phyloP scores from a whole-genome alignment of 2,113 vertebrate genomes.

The Sterna hirundo region DNA sequence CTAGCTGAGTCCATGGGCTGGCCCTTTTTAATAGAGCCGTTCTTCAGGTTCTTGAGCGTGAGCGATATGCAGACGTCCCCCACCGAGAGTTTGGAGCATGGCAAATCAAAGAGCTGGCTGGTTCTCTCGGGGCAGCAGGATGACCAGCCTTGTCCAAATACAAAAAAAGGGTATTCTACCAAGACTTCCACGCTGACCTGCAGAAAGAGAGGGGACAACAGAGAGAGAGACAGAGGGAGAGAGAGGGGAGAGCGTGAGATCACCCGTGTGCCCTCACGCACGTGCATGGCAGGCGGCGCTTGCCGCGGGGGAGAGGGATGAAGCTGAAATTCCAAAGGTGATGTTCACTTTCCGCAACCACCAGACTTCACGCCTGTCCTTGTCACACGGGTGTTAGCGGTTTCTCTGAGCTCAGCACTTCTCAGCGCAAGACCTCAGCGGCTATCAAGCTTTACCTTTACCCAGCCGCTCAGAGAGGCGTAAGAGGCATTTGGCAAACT shows the following conservation, averaged over 20 bases:
- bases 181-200: conserved; percentile 98
- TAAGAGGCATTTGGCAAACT: background rate
- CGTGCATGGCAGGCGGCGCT: background rate
- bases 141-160: conserved; percentile 99
- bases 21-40: conserved; percentile 94
- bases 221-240: background rate
- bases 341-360: background rate
- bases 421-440: background rate
- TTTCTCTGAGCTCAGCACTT: background rate
- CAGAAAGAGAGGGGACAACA: conserved; percentile 40
- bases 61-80: conserved; percentile 99
- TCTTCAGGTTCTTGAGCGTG: conserved; percentile 95
- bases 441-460: background rate
- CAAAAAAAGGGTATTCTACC: conserved; percentile 98
- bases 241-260: conserved; percentile 40
- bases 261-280: background rate
- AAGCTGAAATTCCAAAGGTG: background rate
- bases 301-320: background rate
- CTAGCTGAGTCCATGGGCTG: conserved; percentile 83
- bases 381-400: background rate
- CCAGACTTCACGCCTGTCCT: background rate
- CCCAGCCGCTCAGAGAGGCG: accelerated
- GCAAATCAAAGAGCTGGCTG: conserved; percentile 94
- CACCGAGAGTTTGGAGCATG: conserved; percentile 95
- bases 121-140: conserved; percentile 96